Conservation (phyloP, 2,888 invertebrate species). For the Hydroisotoma schaefferi region DNA sequence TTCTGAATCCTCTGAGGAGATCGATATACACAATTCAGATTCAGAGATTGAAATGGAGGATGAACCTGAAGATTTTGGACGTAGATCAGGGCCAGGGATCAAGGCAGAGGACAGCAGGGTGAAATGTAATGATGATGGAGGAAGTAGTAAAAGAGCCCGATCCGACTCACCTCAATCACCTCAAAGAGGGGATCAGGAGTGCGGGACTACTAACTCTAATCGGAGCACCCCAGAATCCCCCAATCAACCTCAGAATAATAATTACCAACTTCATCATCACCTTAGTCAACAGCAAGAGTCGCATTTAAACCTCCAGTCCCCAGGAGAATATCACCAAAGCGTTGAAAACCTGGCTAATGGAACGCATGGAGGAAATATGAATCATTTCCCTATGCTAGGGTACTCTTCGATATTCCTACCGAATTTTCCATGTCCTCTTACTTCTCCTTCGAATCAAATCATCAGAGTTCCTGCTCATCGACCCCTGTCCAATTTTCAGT, state of each 20-base stretch:
- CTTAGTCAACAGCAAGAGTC: constrained; percentile 27
- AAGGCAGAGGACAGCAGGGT: constrained; percentile 13
- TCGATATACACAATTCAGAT: constrained; percentile 41
- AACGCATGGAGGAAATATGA: constrained; percentile 29
- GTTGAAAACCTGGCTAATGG: constrained; percentile 19
- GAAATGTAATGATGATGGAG: constrained; percentile 1
- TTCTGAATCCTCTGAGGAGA: constrained; percentile 23
- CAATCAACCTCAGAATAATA: constrained; percentile 25
- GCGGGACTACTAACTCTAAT: constrained; percentile 24
- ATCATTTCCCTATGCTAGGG: constrained; percentile 48
- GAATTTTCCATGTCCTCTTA: constrained; percentile 48
- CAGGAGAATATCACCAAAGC: constrained; percentile 10
- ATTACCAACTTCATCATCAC: constrained; percentile 26
- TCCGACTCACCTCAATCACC: constrained; percentile 1
- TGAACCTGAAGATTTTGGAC: constrained; percentile 12
- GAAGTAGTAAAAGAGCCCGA: background rate
- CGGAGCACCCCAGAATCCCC: constrained; percentile 37
- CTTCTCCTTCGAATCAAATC: constrained; percentile 49
- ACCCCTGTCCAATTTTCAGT: constrained; percentile 54
- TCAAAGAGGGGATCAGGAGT: constrained; percentile 11
- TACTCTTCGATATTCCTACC: constrained; percentile 49
- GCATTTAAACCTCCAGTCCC: constrained; percentile 16
- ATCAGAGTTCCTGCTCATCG: constrained; percentile 60
- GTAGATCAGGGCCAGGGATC: background rate
- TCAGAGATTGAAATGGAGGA: constrained; percentile 41